Evolutionary conservation across 2,113 vertebrate genomes (phyloP), one percentile per base, ranked within the genome.

Genomic region (Pseudolaguvia tuberculata): DNA sequence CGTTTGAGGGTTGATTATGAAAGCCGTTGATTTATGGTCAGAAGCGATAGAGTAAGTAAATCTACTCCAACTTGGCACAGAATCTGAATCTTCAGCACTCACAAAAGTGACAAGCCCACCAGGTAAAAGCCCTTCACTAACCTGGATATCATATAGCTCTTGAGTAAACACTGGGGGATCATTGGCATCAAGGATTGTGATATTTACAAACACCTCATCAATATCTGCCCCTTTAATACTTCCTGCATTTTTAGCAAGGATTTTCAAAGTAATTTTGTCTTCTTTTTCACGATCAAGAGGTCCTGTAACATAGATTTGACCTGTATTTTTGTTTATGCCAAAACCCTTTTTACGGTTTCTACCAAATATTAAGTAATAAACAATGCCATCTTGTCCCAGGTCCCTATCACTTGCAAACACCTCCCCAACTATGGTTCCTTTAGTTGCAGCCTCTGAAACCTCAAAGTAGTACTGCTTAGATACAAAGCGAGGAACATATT

Each of bases 351-450:
- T 95, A 83, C 93, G 91, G 86, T 96, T 96, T 62, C 81, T 90
- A 67, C 97, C 96, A 84, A 98, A 98, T 80, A 98, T 93, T 73
- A 98, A 88, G 85, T 99, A 99, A 76, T 93, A 92, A 21, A 99
- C 97, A 77, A 95, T 90, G 77, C 97, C 97, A 57, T 99, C 95
- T 1, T 88, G 78, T 75, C 97, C 97, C 84, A 93, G 88, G 80
- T 98, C 97, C 51, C 97, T 92, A 87, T 99, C 97, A n/a, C 95
- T 97, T 85, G 97, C 97, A 77, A 98, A 99, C 66, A 99, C 96
- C 85, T 98, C 95, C 18, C 97, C 97, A 17, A 98, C 88, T 70
- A 93, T 63, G 20, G 93, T 96, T 58, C 96, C 94, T 87, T 86
- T 90, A 77, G 92, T 82, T 53, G 95, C 94, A 21, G 94, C 94